A percentile compares a stretch with the other conserved stretches of the same genome.
Conservation (phyloP, 2,888 invertebrate genomes). For the Hypena proboscidalis region DNA sequence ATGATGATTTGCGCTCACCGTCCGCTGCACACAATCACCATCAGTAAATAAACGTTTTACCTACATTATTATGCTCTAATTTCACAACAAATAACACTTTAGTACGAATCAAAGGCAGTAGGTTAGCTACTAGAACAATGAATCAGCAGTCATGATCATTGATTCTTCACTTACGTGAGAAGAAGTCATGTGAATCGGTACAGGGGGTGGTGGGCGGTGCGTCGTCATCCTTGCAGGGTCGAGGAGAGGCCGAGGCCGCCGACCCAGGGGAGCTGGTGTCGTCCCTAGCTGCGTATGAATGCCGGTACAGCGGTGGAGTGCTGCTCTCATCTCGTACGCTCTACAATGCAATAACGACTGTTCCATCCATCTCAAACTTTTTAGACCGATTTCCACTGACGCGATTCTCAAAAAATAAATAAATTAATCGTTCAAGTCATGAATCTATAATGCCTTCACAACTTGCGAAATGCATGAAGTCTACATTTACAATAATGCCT, state of each 20-base stretch:
- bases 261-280: slow-evolving; percentile 83
- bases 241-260: slow-evolving; percentile 79
- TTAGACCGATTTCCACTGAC: too few relatives aligned
- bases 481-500: too few relatives aligned
- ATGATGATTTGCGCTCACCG: slow-evolving; percentile 79
- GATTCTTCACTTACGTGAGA: slow-evolving; percentile 63
- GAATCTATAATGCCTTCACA: too few relatives aligned
- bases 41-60: too few relatives aligned
- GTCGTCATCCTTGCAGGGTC: slow-evolving; percentile 81
- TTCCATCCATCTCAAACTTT: not conserved
- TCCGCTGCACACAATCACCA: slow-evolving; percentile 58
- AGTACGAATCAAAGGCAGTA: too few relatives aligned
- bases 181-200: slow-evolving; percentile 79
- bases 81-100: not conserved
- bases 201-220: slow-evolving; percentile 62
- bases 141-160: not conserved
- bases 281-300: slow-evolving; percentile 69
- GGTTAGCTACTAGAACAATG: too few relatives aligned
- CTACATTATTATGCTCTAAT: too few relatives aligned
- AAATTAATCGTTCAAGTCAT: too few relatives aligned
- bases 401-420: too few relatives aligned
- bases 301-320: slow-evolving; percentile 79
- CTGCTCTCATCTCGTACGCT: slow-evolving; percentile 76
- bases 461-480: too few relatives aligned
- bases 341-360: slow-evolving; percentile 36